These are phyloP conservation scores for Coelopa frigida DNA, from an alignment of 1,140 invertebrate species.

Conservation along the genomic window DNA sequence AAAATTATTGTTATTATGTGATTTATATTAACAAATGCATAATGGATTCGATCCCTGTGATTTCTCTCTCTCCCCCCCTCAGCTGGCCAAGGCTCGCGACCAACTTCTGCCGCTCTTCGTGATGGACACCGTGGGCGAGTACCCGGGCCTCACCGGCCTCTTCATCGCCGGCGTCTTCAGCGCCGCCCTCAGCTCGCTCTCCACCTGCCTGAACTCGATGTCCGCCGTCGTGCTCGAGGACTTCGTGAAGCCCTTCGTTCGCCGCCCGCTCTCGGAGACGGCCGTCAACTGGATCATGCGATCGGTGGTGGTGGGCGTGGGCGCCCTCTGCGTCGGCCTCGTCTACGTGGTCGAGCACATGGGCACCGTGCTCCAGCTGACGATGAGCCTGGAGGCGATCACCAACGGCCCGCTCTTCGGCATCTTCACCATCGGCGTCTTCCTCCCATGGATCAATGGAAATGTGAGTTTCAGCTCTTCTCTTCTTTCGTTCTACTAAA, in stretches of 20 bases:
- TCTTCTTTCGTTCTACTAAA: not conserved
- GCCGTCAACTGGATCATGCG: conserved; percentile 52
- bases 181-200: conserved; percentile 64
- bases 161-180: conserved; percentile 65
- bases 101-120: conserved; percentile 55
- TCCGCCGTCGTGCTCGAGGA: conserved; percentile 70
- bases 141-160: conserved; percentile 56
- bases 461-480: conserved; percentile 45
- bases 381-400: conserved; percentile 54
- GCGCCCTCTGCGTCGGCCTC: conserved; percentile 48
- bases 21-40: too few species aligned
- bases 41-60: too few species aligned
- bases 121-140: conserved; percentile 55
- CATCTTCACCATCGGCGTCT: conserved; percentile 66
- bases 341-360: conserved; percentile 54
- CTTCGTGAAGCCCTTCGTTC: conserved; percentile 49
- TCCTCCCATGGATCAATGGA: conserved; percentile 62
- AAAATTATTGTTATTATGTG: too few species aligned
- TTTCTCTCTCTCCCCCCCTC: conserved; percentile 11
- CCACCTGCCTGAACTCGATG: conserved; percentile 72
- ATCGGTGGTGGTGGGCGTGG: conserved; percentile 50
- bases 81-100: conserved; percentile 51
- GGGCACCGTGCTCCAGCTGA: conserved; percentile 45
- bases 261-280: conserved; percentile 45
- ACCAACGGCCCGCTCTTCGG: conserved; percentile 68